phyloP scores from a whole-genome alignment of 2,888 invertebrate genomes.

The Pseudoips prasinana region DNA sequence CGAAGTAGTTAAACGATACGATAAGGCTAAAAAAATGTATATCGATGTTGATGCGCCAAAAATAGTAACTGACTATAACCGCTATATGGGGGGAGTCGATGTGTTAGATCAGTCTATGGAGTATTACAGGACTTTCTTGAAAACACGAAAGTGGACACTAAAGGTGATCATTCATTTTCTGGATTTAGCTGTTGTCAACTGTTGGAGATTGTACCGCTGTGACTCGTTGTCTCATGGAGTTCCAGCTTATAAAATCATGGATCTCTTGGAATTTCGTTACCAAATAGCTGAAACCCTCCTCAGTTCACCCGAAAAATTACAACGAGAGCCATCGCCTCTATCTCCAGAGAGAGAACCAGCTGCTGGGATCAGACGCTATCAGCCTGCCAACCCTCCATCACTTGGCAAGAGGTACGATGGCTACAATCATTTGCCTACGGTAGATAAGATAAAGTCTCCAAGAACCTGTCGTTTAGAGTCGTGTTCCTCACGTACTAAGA shows the following conservation, averaged over 20 bases:
- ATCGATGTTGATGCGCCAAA: too few species aligned
- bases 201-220: not conserved
- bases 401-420: not conserved
- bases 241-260: not conserved
- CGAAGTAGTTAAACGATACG: too few species aligned
- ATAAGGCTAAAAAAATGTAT: too few species aligned
- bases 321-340: not conserved
- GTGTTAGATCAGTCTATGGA: slow-evolving; percentile 1
- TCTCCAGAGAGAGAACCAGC: not conserved
- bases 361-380: not conserved
- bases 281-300: not conserved
- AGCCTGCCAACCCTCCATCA: not conserved
- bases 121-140: not conserved
- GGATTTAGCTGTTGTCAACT: too few species aligned
- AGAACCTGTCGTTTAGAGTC: not conserved
- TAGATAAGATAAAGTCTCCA: not conserved
- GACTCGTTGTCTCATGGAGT: not conserved
- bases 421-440: not conserved
- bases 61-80: slow-evolving; percentile 24
- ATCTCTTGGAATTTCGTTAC: not conserved
- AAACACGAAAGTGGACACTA: not conserved
- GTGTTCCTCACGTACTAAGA: not conserved
- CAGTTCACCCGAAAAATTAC: not conserved
- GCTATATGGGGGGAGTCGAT: slow-evolving; percentile 8
- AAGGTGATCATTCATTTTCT: too few species aligned